Conservation (phyloP, 2,797 vertebrate genomes). For the Nannoperca australis region DNA sequence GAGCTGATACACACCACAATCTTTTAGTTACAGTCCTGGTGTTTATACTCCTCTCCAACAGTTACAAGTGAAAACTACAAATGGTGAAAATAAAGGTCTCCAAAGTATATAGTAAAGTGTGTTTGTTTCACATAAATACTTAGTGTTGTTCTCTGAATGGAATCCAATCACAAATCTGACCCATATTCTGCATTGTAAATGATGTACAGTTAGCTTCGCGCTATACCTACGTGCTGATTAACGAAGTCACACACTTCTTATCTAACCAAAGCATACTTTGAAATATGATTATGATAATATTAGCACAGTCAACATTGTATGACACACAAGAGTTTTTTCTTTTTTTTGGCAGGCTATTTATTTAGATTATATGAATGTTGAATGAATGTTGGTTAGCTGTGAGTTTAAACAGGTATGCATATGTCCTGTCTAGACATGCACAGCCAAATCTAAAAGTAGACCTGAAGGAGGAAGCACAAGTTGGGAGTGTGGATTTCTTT, state of each 20-base stretch:
- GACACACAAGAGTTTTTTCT: neutral
- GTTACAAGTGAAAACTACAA: neutral
- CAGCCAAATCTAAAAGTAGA: constrained; percentile 7
- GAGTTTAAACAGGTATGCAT: constrained; percentile 32
- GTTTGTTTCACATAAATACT: neutral
- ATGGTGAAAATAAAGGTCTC: constrained; percentile 1
- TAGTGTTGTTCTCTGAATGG: neutral
- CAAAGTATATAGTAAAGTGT: neutral
- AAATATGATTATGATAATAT: neutral
- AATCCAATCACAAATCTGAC: neutral
- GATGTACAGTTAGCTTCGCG: neutral
- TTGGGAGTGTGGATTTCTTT: constrained; percentile 27
- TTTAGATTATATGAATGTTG: no score
- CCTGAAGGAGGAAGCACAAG: constrained; percentile 22
- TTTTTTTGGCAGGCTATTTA: neutral
- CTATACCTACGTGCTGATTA: neutral
- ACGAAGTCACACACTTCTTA: constrained; percentile 2
- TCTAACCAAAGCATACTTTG: neutral
- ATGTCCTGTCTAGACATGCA: constrained; percentile 38
- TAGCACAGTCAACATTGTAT: neutral
- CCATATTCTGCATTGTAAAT: neutral
- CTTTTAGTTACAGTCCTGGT: neutral
- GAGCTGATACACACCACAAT: neutral
- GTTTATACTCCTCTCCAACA: neutral
- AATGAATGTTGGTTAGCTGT: neutral